phyloP scores from a whole-genome alignment of 2,113 vertebrate species.

The Smithornis capensis region DNA sequence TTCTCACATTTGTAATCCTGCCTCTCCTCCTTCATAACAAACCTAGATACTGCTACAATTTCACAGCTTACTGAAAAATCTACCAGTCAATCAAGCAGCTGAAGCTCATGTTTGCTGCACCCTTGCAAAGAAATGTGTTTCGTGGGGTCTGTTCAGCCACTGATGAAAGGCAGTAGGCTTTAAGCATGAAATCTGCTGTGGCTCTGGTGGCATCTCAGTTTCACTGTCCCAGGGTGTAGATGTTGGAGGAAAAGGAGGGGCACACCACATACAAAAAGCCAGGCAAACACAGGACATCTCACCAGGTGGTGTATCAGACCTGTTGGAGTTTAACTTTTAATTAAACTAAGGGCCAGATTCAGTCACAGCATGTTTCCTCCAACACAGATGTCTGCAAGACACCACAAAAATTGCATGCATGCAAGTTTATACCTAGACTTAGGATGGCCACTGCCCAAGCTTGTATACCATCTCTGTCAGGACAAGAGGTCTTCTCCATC shows the following conservation, averaged over 20 bases:
- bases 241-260: background rate
- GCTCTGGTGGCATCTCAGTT: background rate
- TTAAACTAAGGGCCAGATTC: slow-evolving; percentile 18
- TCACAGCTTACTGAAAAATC: background rate
- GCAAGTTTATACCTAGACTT: background rate
- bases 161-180: background rate
- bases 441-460: slow-evolving; percentile 1
- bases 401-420: slow-evolving; percentile 7
- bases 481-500: background rate
- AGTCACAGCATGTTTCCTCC: slow-evolving; percentile 3
- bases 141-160: background rate
- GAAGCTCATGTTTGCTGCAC: background rate
- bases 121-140: background rate
- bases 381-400: background rate
- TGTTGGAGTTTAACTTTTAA: slow-evolving; percentile 16
- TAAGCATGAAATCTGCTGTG: background rate
- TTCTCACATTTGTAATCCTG: background rate
- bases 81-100: background rate
- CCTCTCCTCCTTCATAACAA: background rate
- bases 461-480: background rate
- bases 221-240: fast-evolving
- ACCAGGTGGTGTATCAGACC: slow-evolving; percentile 35
- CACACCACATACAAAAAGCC: background rate
- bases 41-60: background rate
- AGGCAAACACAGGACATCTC: slow-evolving; percentile 8